Percentiles rank a stretch among this genome's conserved stretches.
phyloP scores from a whole-genome alignment of 2,888 invertebrate genomes.

The Cartodere bifasciata region DNA sequence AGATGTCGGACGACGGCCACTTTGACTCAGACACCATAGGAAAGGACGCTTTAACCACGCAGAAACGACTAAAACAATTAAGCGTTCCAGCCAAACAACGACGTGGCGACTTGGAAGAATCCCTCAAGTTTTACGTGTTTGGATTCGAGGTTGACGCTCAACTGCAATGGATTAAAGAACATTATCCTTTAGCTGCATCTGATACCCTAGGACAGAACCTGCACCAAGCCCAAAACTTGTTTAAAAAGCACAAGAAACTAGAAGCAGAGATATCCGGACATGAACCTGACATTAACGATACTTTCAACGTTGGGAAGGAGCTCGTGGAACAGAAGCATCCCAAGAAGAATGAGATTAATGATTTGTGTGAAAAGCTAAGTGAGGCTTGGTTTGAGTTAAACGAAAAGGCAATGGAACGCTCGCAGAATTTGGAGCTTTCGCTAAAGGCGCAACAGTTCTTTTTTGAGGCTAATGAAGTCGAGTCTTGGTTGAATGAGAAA shows the following conservation, averaged over 20 bases:
- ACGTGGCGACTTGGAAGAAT: slow-evolving; percentile 69
- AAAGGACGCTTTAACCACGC: slow-evolving; percentile 61
- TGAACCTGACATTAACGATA: slow-evolving; percentile 71
- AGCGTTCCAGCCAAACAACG: slow-evolving; percentile 59
- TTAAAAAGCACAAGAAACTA: slow-evolving; percentile 90
- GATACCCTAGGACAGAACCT: slow-evolving; percentile 69
- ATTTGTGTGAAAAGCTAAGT: slow-evolving; percentile 58
- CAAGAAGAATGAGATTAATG: slow-evolving; percentile 63
- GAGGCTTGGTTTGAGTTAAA: slow-evolving; percentile 64
- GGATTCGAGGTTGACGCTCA: slow-evolving; percentile 87
- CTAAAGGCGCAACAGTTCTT: slow-evolving; percentile 84
- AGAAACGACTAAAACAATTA: slow-evolving; percentile 55
- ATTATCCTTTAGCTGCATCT: slow-evolving; percentile 66
- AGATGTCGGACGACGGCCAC: slow-evolving; percentile 88
- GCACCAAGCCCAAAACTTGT: slow-evolving; percentile 80
- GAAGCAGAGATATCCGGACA: slow-evolving; percentile 82
- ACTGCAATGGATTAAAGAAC: slow-evolving; percentile 90
- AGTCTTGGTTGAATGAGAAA: slow-evolving; percentile 85
- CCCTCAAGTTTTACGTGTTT: slow-evolving; percentile 80
- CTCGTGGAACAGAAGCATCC: slow-evolving; percentile 69
- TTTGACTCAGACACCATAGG: slow-evolving; percentile 85
- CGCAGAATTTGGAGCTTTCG: slow-evolving; percentile 69
- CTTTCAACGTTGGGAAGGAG: slow-evolving; percentile 63
- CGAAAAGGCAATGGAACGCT: slow-evolving; percentile 55
- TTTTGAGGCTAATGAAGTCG: slow-evolving; percentile 84